Percentiles rank a stretch among this genome's conserved stretches.
Evolutionary conservation across 2,797 vertebrate genomes (phyloP).

Genomic region (Glyptemys insculpta): DNA sequence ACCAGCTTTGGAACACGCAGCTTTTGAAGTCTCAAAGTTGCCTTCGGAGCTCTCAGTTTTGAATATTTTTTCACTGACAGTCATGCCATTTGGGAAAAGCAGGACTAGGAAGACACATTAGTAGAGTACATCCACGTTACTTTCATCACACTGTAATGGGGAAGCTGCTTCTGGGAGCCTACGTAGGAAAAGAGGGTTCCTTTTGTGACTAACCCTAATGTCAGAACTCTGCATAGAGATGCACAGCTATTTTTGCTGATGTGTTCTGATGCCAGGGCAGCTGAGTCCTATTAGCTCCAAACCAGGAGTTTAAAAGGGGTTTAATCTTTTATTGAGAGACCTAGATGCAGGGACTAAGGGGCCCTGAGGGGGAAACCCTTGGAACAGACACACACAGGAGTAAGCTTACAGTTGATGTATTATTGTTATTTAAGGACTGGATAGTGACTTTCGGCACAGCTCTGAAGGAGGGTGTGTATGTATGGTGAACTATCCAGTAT

Average conservation of each 20-base stretch:
- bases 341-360: not conserved
- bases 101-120: slow-evolving; percentile 37
- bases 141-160: not conserved
- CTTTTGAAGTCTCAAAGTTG: slow-evolving; percentile 49
- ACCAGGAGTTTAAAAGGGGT: slow-evolving; percentile 37
- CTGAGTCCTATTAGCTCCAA: slow-evolving; percentile 25
- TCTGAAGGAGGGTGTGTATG: not conserved
- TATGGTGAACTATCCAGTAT: not conserved
- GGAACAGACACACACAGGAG: not conserved
- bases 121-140: not conserved
- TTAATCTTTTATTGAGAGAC: not conserved
- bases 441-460: not conserved
- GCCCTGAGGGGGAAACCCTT: not conserved
- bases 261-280: slow-evolving; percentile 59
- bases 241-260: not conserved
- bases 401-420: not conserved
- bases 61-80: slow-evolving; percentile 49
- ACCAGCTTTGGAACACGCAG: not conserved
- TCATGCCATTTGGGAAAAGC: slow-evolving; percentile 19
- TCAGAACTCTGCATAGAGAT: not conserved
- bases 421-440: not conserved
- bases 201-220: not conserved
- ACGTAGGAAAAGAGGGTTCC: not conserved
- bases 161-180: not conserved
- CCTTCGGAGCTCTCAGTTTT: not conserved